Evolutionary conservation across 2,888 invertebrate genomes (phyloP).

Genomic region (Euzophera pinguis): DNA sequence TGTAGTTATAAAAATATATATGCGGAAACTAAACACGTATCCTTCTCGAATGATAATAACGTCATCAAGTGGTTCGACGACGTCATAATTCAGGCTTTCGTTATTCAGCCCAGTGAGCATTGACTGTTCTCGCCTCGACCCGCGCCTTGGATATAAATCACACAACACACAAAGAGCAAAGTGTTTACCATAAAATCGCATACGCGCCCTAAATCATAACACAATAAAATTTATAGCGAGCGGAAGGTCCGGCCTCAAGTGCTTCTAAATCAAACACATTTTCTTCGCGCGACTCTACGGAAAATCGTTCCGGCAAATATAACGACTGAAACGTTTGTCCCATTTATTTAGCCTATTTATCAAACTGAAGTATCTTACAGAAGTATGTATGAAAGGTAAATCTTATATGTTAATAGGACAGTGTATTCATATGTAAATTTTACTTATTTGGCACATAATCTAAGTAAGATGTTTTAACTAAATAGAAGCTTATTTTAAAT

Average conservation of each 20-base stretch:
- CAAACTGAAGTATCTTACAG: background rate
- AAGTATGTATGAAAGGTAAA: no score
- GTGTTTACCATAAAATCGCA: constrained; percentile 78
- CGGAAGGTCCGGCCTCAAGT: constrained; percentile 78
- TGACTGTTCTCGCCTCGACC: constrained; percentile 37
- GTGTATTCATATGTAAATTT: no score
- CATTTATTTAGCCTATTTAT: constrained; percentile 29
- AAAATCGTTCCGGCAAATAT: constrained; percentile 70
- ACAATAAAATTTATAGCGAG: constrained; percentile 77
- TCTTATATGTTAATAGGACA: no score
- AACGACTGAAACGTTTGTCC: constrained; percentile 8
- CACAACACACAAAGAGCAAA: constrained; percentile 68
- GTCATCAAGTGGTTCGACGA: constrained; percentile 9
- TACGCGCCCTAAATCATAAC: constrained; percentile 75
- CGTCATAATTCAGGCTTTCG: constrained; percentile 11
- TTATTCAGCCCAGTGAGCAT: constrained; percentile 32
- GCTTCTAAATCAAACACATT: constrained; percentile 77
- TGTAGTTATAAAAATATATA: no score
- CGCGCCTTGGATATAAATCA: constrained; percentile 56
- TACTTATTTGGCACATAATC: no score
- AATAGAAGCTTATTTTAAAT: no score
- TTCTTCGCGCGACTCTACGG: constrained; percentile 71
- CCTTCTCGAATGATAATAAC: background rate
- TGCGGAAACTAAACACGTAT: no score
- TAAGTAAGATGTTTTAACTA: no score